Conservation (phyloP, 1,140 invertebrate genomes). For the Drosophila ercepeae region DNA sequence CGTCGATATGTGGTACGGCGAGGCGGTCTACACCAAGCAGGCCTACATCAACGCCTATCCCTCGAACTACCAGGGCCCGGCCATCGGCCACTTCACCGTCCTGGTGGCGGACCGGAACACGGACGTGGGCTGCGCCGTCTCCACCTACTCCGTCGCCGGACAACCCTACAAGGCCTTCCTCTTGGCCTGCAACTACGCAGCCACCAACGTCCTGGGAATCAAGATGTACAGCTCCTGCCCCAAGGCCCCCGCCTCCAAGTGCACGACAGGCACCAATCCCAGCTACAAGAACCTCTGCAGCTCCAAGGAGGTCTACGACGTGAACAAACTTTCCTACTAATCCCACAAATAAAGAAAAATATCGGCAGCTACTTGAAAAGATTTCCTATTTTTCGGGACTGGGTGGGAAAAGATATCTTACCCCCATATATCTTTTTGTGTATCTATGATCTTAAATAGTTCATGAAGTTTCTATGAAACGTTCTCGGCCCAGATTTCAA, state of each 20-base stretch:
- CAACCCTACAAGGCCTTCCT: constrained; percentile 55
- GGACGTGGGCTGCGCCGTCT: constrained; percentile 65
- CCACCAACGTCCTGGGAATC: constrained; percentile 62
- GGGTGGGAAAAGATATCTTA: no score
- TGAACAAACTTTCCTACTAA: constrained; percentile 59
- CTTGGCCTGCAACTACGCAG: constrained; percentile 72
- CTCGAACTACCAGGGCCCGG: constrained; percentile 43
- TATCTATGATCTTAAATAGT: no score
- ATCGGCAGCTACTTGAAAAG: not conserved
- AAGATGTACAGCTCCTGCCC: constrained; percentile 63
- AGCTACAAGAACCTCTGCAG: constrained; percentile 62
- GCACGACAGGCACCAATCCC: constrained; percentile 65
- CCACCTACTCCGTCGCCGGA: constrained; percentile 44
- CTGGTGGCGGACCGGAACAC: constrained; percentile 70
- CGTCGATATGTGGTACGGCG: constrained; percentile 66
- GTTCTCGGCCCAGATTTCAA: no score
- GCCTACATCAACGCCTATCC: constrained; percentile 61
- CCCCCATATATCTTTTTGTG: no score
- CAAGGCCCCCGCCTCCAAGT: constrained; percentile 44
- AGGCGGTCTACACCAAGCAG: constrained; percentile 43
- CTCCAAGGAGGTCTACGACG: constrained; percentile 65
- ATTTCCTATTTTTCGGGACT: not conserved
- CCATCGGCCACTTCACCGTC: constrained; percentile 76
- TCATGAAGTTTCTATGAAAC: no score
- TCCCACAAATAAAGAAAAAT: not conserved